A percentile compares a stretch with the other conserved stretches of the same genome.
Conservation (phyloP, 2,113 vertebrate genomes). For the Microtus pennsylvanicus region DNA sequence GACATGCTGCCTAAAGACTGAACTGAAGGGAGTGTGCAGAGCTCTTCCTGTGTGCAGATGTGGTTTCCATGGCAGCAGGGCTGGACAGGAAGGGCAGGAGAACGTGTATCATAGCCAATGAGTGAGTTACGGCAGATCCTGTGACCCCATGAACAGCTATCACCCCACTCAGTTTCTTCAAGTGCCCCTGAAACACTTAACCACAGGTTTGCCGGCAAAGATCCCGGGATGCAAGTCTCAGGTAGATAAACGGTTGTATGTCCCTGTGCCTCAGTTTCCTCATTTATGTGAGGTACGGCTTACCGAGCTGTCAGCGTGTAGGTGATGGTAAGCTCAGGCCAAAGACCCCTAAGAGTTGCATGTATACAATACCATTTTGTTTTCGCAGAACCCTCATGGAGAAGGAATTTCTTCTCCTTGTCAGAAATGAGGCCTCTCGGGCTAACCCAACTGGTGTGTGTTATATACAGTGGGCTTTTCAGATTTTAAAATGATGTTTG, state of each 20-base stretch:
- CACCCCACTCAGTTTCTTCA: neutral
- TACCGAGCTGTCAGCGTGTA: too few species aligned
- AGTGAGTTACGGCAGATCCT: neutral
- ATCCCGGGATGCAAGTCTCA: neutral
- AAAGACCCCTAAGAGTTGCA: too few species aligned
- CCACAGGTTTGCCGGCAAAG: neutral
- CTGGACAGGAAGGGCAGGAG: neutral
- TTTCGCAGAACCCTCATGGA: neutral
- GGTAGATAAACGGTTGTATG: neutral
- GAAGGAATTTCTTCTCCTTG: neutral
- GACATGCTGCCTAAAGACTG: neutral
- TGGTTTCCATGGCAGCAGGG: neutral
- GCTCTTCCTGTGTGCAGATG: neutral
- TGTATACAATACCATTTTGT: neutral
- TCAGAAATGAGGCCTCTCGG: neutral
- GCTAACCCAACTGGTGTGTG: neutral
- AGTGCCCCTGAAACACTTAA: neutral
- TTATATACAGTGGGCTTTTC: neutral
- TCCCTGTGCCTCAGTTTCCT: neutral
- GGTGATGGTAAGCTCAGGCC: neutral
- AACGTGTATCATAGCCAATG: neutral
- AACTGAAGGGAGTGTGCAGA: neutral
- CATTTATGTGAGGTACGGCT: neutral
- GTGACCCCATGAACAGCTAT: neutral
- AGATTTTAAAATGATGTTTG: constrained; percentile 42